These are phyloP conservation scores for Lepidurus arcticus DNA, from an alignment of 1,140 invertebrate genomes.

Conservation along the genomic window DNA sequence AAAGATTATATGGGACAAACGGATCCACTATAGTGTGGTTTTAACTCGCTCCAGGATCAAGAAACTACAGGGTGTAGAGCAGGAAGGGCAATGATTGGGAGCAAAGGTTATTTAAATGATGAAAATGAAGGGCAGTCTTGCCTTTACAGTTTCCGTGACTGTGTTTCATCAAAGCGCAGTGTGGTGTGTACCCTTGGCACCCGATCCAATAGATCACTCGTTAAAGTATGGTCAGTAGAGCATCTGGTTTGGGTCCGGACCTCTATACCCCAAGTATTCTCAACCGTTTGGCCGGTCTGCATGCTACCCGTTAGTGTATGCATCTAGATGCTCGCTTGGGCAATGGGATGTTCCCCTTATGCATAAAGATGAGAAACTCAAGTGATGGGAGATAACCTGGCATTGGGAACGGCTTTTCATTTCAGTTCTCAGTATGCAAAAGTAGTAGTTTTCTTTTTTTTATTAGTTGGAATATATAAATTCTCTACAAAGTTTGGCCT, in stretches of 20 bases:
- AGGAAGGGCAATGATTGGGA: background rate
- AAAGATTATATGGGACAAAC: background rate
- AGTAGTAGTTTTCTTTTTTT: background rate
- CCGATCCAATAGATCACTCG: background rate
- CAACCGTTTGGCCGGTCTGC: background rate
- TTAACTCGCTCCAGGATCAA: background rate
- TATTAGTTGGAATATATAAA: background rate
- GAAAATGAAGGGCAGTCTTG: background rate
- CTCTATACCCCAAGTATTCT: background rate
- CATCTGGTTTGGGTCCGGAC: background rate
- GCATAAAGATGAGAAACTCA: constrained; percentile 14
- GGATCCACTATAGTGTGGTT: background rate
- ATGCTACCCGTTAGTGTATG: background rate
- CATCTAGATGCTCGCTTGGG: constrained; percentile 13
- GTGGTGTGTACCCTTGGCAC: background rate
- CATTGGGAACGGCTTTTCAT: background rate
- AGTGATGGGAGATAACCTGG: constrained; percentile 1
- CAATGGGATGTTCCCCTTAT: background rate
- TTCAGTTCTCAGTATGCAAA: constrained; percentile 6
- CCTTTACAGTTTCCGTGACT: background rate
- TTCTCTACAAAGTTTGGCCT: background rate
- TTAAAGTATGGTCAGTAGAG: background rate
- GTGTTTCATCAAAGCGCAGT: background rate
- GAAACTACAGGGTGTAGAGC: background rate
- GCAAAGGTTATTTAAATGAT: constrained; percentile 18